These are phyloP conservation scores for Callipepla squamata DNA, from an alignment of 2,113 vertebrate genomes.

Conservation along the genomic window DNA sequence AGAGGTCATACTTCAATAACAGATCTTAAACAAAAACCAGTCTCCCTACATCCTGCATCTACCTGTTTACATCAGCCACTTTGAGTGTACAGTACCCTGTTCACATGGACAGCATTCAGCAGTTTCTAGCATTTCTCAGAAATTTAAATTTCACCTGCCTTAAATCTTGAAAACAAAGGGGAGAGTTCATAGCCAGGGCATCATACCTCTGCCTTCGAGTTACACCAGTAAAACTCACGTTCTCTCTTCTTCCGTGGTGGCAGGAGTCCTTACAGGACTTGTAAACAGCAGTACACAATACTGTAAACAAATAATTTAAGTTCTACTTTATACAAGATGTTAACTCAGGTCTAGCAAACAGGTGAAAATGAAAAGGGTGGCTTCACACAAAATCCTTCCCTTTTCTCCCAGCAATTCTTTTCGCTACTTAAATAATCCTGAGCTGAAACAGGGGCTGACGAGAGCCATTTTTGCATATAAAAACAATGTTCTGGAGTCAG, in stretches of 20 bases:
- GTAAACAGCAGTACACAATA: constrained; percentile 86
- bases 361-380: constrained; percentile 74
- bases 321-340: constrained; percentile 76
- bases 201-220: constrained; percentile 25
- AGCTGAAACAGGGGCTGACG: constrained; percentile 75
- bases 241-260: constrained; percentile 65
- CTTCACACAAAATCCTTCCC: constrained; percentile 75
- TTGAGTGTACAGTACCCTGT: constrained; percentile 57
- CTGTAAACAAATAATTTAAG: constrained; percentile 82
- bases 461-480: constrained; percentile 79
- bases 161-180: constrained; percentile 46
- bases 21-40: constrained; percentile 31
- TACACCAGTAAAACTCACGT: constrained; percentile 24
- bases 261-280: constrained; percentile 79
- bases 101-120: constrained; percentile 23
- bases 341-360: constrained; percentile 70
- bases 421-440: constrained; percentile 82
- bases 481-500: constrained; percentile 61
- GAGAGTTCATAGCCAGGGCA: constrained; percentile 17
- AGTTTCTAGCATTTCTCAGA: constrained; percentile 57
- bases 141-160: constrained; percentile 55
- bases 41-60: constrained; percentile 45
- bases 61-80: constrained; percentile 46
- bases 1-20: constrained; percentile 58
- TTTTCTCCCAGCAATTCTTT: constrained; percentile 71